Percentiles rank a stretch among this genome's conserved stretches.
Evolutionary conservation across 2,797 vertebrate species (phyloP).

Genomic region (Psittacula derbiana): DNA sequence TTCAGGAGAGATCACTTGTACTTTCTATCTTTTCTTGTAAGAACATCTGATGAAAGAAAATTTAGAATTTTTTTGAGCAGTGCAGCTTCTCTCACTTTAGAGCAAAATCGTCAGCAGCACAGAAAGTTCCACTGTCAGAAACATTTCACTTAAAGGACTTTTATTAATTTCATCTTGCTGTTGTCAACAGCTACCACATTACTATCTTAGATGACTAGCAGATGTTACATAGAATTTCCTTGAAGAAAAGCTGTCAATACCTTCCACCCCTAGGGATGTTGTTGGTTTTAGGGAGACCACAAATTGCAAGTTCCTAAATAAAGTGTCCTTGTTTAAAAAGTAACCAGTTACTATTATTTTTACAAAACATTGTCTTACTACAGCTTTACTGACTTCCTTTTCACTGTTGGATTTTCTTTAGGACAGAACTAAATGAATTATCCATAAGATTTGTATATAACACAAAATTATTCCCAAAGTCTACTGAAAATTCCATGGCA

Average conservation of each 20-base stretch:
- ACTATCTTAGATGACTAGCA: not conserved
- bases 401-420: not conserved
- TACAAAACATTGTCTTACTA: not conserved
- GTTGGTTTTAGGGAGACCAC: not conserved
- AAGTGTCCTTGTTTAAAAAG: not conserved
- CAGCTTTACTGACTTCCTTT: not conserved
- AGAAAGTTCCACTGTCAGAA: not conserved
- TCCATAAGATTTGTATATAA: not conserved
- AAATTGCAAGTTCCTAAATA: not conserved
- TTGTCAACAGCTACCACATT: not conserved
- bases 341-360: not conserved
- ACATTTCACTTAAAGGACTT: not conserved
- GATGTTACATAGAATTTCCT: not conserved
- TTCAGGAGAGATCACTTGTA: not conserved
- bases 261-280: not conserved
- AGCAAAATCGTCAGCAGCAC: accelerated
- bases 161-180: not conserved
- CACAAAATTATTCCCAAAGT: not conserved
- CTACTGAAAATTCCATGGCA: not conserved
- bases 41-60: not conserved
- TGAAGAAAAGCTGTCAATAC: not conserved
- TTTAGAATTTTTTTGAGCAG: not conserved
- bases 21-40: not conserved
- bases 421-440: not conserved
- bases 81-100: not conserved